Conservation (phyloP, 1,140 invertebrate genomes). For the Eurosta solidaginis region DNA sequence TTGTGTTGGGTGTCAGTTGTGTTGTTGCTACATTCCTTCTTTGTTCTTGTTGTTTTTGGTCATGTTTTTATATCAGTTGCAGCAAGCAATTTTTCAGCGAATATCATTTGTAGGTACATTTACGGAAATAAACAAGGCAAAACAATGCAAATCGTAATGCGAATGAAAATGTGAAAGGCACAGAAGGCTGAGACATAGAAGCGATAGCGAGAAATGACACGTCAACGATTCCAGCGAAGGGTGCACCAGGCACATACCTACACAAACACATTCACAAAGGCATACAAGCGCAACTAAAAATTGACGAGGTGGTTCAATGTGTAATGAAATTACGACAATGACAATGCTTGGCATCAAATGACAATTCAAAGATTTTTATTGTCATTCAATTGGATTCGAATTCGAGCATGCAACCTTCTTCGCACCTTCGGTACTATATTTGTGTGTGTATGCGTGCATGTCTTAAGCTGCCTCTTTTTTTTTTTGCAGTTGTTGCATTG, state of each 20-base stretch:
- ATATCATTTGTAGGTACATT: constrained; percentile 55
- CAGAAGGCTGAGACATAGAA: background rate
- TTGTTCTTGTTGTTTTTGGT: background rate
- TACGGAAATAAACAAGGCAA: constrained; percentile 13
- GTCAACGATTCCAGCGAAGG: background rate
- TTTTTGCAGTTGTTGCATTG: background rate
- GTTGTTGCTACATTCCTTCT: background rate
- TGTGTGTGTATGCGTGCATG: too few species aligned
- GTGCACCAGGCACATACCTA: background rate
- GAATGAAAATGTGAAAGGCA: background rate
- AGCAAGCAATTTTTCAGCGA: background rate
- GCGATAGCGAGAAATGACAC: background rate
- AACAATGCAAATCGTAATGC: background rate
- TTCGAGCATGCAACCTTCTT: background rate
- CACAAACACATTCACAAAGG: background rate
- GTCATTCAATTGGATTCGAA: constrained; percentile 59
- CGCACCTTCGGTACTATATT: too few species aligned
- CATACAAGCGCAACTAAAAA: background rate
- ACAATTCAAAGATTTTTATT: constrained; percentile 43
- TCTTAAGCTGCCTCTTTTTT: too few species aligned
- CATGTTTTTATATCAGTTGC: constrained; percentile 14
- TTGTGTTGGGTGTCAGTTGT: constrained; percentile 2
- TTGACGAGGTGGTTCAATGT: background rate
- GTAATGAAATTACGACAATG: constrained; percentile 23
- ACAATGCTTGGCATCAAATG: constrained; percentile 14